Evolutionary conservation across 2,113 vertebrate genomes (phyloP).

Genomic region (human): DNA sequence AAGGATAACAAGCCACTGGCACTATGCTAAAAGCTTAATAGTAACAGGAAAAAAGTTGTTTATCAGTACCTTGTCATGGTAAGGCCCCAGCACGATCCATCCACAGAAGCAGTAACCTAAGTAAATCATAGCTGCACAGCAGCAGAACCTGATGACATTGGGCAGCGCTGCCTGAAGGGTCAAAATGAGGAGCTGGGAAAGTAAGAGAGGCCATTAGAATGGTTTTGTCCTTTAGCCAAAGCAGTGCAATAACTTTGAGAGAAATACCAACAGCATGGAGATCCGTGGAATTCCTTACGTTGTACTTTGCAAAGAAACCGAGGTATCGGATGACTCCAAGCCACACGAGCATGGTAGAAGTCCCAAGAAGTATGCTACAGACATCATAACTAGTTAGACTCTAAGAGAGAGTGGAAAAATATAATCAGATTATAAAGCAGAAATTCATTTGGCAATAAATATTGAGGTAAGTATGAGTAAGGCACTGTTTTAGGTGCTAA

Average conservation of each 20-base stretch:
- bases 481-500: neutral
- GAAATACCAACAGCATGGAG: constrained; percentile 70
- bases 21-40: neutral
- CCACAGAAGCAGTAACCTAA: constrained; percentile 98
- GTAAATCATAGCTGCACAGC: constrained; percentile 97
- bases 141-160: constrained; percentile 93
- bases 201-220: constrained; percentile 78
- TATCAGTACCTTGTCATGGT: constrained; percentile 92
- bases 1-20: neutral
- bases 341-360: constrained; percentile 95
- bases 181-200: constrained; percentile 87
- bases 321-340: constrained; percentile 95
- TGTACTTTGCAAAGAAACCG: constrained; percentile 97
- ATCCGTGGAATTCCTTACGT: constrained; percentile 86
- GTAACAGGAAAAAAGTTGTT: neutral
- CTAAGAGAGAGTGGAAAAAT: constrained; percentile 77
- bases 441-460: neutral
- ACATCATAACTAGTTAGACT: constrained; percentile 93
- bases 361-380: constrained; percentile 95
- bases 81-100: constrained; percentile 96
- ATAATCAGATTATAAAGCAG: neutral
- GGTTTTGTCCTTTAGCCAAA: constrained; percentile 1
- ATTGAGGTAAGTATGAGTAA: neutral
- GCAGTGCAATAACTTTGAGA: constrained; percentile 54
- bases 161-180: constrained; percentile 93